Evolutionary conservation across 2,888 invertebrate species (phyloP), one percentile per base, ranked within the genome.

Genomic region (Teleiodes luculella): DNA sequence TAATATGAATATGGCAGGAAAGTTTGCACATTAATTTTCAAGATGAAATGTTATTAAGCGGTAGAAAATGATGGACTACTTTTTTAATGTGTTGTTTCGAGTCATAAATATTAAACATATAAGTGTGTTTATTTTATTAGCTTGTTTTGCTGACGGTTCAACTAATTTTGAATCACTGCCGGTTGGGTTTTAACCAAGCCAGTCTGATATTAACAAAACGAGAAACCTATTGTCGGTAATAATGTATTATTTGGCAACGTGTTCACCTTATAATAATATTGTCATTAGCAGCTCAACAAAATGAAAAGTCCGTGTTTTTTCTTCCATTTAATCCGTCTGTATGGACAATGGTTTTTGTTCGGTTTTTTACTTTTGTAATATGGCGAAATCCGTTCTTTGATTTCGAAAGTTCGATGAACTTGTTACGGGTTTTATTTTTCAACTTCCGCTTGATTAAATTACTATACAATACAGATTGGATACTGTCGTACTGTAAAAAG

Each of bases 231-330:
- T 71, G 71, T 69, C 60, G 60, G 58, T 68, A 69, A 72, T 72
- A 74, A 74, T 65, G 66, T 72, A 71, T 73, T 80, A 79, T 77
- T 80, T 76, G 68, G 71, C 67, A 66, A 76, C 70, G 63, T 65
- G 63, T 67, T 64, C 58, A 65, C 58, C 64, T 76, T 78, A 76
- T 71, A 79, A 82, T 83, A 81, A 81, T 80, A 82, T 82, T 83
- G 76, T 79, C 80, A 81, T 83, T 82, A 83, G 72, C 58, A 63
- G 53, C 56, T 62, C 61, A 61, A 68, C 65, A 59, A 65, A 67
- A 65, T 59, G 52, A 57, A 54, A 62, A 63, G 56, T 64, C 60
- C 37, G 56, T 43, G 53, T 64, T 76, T 76, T 70, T 65, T 66
- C 55, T 52, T 35, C 47, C 31, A 45, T 59, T 57, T 56, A 58